These are phyloP conservation scores for Mythimna lalbum DNA, from an alignment of 2,888 invertebrate genomes.

Conservation along the genomic window DNA sequence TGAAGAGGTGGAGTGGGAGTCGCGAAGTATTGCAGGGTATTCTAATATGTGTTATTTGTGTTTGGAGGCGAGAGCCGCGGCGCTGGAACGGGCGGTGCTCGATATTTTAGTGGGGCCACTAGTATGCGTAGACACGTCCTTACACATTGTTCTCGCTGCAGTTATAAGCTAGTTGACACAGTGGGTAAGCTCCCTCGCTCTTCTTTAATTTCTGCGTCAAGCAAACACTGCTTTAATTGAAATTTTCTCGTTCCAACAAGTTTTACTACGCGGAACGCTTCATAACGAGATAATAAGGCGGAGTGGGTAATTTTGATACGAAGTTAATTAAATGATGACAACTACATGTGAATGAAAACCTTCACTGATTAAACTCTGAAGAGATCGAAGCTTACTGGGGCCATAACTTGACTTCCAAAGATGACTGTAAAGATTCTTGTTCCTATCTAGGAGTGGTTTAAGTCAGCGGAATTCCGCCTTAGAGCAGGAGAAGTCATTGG, in stretches of 20 bases:
- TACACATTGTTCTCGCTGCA: conserved; percentile 58
- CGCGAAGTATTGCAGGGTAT: conserved; percentile 32
- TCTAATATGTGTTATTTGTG: conserved; percentile 44
- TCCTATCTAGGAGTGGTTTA: too few species aligned
- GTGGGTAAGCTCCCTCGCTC: conserved; percentile 31
- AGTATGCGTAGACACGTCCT: conserved; percentile 63
- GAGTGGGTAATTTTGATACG: neutral
- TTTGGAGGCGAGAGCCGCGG: conserved; percentile 14
- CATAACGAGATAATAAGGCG: neutral
- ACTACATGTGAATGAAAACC: too few species aligned
- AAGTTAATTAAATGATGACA: neutral
- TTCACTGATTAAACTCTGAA: too few species aligned
- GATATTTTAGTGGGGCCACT: conserved; percentile 55
- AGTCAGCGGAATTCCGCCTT: too few species aligned
- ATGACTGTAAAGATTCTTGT: too few species aligned
- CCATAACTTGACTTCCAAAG: too few species aligned
- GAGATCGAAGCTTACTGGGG: too few species aligned
- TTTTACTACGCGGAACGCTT: neutral
- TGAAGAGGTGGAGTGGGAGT: conserved; percentile 6
- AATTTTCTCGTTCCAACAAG: conserved; percentile 20
- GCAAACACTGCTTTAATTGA: conserved; percentile 47
- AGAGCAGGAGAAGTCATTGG: too few species aligned
- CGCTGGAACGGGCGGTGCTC: conserved; percentile 27
- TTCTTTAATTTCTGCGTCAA: conserved; percentile 51
- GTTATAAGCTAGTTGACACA: conserved; percentile 58